Evolutionary conservation across 2,797 vertebrate species (phyloP), one percentile per base, ranked within the genome.

Genomic region (Poecilia picta): DNA sequence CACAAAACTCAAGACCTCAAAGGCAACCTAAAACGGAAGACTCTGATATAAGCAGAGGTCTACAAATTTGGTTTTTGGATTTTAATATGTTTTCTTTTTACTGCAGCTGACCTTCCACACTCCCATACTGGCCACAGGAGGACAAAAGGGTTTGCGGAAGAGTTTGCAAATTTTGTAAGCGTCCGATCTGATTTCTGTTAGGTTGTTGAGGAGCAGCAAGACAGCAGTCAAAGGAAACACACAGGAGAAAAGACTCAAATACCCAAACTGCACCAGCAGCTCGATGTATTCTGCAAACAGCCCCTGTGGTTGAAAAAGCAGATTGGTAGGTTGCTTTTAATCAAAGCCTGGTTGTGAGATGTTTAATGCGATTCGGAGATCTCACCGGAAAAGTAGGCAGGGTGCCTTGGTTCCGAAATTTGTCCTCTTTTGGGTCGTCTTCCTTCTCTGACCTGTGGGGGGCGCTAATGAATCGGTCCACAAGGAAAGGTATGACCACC

Each of bases 241-340:
- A 23, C 96, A 96, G 20, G 96, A 97, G 91, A 97, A 97, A 25
- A 97, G 95, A 85, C 96, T 97, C 91, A 97, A 82, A 77, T 97
- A 97, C 39, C 96, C 96, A 89, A 96, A 97, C 92, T 97, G 96
- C 88, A 97, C 95, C 90, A 97, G 93, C 74, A 97, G 94, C 91
- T 97, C 96, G 2, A 97, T 96, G 92, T 97, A 97, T 66, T 97
- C 96, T 2, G 89, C 90, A 89, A 97, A 97, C 85, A 97, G 91
- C 36, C 96, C 96, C 96, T 97, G 81, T 28, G 72, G 25, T 45
- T 70, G 41, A 28, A 43, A 25, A 70, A 64, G 16, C 41, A 73
- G 46, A 66, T 10, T 76, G 12, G 31, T 15, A 0, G 13, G 6
- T 20, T 39, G 2, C 36, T 73, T 33, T 49, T 11, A 7, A 70